Percentiles rank a stretch among this genome's conserved stretches.
Evolutionary conservation across 2,888 invertebrate species (phyloP).

Genomic region (Homarus gammarus): DNA sequence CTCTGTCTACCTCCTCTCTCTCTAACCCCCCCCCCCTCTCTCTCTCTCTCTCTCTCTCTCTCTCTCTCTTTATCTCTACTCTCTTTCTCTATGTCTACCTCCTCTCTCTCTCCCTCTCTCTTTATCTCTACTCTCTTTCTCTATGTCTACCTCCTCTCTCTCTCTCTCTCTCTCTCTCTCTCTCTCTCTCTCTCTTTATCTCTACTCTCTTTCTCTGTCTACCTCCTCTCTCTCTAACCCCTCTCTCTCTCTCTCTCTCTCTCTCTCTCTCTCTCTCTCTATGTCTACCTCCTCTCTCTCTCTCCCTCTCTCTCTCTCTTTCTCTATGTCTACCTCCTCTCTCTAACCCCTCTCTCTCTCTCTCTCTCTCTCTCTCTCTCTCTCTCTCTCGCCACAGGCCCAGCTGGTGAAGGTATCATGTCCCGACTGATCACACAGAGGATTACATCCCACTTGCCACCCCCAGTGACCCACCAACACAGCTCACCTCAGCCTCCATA

Average conservation of each 20-base stretch:
- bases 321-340: too few relatives aligned
- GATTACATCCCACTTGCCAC: too few relatives aligned
- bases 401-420: too few relatives aligned
- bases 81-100: not conserved
- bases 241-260: too few relatives aligned
- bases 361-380: constrained; percentile 31
- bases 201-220: too few relatives aligned
- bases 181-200: too few relatives aligned
- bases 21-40: constrained; percentile 1
- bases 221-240: too few relatives aligned
- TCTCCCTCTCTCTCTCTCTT: constrained; percentile 15
- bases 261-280: too few relatives aligned
- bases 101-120: not conserved
- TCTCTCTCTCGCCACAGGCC: constrained; percentile 27
- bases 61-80: too few relatives aligned
- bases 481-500: too few relatives aligned
- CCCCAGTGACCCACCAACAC: too few relatives aligned
- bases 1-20: not conserved
- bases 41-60: not conserved
- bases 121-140: not conserved
- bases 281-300: not conserved
- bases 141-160: not conserved
- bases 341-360: constrained; percentile 2
- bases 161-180: not conserved
- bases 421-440: too few relatives aligned